Evolutionary conservation across 2,797 vertebrate species (phyloP).

Genomic region (Falco peregrinus): DNA sequence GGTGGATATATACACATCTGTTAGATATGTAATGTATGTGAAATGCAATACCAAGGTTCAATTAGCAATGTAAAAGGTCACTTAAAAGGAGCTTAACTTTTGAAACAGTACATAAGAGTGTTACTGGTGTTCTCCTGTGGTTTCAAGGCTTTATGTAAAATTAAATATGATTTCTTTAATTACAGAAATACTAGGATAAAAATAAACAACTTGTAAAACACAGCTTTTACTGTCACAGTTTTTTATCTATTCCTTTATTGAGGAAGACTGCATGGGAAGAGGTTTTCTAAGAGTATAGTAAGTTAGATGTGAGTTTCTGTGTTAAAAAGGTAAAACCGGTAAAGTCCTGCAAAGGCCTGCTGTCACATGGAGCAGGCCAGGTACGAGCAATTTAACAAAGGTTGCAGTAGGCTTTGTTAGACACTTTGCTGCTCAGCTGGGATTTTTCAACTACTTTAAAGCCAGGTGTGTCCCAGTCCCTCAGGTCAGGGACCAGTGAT

Average conservation of each 20-base stretch:
- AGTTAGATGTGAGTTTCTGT: background rate
- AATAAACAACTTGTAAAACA: background rate
- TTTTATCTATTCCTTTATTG: background rate
- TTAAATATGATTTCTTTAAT: background rate
- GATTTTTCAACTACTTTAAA: background rate
- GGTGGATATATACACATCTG: background rate
- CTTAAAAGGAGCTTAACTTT: slow-evolving; percentile 28
- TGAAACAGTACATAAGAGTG: background rate
- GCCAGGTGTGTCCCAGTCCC: too few relatives aligned
- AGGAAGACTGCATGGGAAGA: background rate
- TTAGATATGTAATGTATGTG: background rate
- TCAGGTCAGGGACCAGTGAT: background rate
- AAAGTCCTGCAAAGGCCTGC: background rate
- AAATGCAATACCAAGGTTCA: slow-evolving; percentile 52
- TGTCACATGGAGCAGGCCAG: fast-evolving
- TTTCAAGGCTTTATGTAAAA: background rate
- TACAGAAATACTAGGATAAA: background rate
- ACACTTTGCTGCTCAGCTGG: background rate
- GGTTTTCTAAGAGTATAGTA: background rate
- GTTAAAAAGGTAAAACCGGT: background rate
- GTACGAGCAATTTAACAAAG: background rate
- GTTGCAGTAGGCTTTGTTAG: background rate
- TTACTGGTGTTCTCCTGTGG: background rate
- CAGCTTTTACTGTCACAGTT: background rate
- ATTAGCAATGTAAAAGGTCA: slow-evolving; percentile 22